Conservation (phyloP, 2,113 vertebrate genomes). For the Chloroceryle aenea region DNA sequence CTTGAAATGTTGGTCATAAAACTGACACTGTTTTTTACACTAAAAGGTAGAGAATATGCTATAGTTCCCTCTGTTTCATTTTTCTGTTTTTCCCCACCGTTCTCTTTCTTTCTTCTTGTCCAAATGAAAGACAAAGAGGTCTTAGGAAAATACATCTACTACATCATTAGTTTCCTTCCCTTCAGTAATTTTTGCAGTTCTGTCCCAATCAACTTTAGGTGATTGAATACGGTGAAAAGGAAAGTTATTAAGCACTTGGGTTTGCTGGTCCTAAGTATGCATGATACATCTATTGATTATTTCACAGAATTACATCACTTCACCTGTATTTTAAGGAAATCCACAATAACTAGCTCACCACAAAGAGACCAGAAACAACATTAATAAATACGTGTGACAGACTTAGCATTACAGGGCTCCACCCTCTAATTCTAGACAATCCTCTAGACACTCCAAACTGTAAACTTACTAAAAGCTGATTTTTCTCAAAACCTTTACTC, state of each 20-base stretch:
- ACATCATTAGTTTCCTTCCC: background rate
- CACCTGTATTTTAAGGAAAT: background rate
- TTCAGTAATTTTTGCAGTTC: background rate
- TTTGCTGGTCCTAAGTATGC: background rate
- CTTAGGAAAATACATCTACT: background rate
- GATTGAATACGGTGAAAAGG: no score
- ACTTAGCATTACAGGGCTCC: background rate
- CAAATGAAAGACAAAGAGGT: background rate
- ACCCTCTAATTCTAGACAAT: background rate
- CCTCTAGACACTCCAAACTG: background rate
- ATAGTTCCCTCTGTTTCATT: background rate
- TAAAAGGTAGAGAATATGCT: background rate
- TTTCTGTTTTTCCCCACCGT: background rate
- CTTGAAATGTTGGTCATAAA: background rate
- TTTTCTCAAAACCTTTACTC: background rate
- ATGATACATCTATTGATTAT: background rate
- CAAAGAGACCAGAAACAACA: background rate
- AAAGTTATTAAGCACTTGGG: background rate
- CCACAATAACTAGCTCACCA: background rate
- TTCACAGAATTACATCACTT: background rate
- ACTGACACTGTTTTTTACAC: background rate
- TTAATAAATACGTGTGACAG: background rate
- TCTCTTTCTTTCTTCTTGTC: background rate
- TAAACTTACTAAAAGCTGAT: background rate
- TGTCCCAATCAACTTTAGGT: background rate